phyloP scores from a whole-genome alignment of 2,797 vertebrate species.

The Geotrypetes seraphini region DNA sequence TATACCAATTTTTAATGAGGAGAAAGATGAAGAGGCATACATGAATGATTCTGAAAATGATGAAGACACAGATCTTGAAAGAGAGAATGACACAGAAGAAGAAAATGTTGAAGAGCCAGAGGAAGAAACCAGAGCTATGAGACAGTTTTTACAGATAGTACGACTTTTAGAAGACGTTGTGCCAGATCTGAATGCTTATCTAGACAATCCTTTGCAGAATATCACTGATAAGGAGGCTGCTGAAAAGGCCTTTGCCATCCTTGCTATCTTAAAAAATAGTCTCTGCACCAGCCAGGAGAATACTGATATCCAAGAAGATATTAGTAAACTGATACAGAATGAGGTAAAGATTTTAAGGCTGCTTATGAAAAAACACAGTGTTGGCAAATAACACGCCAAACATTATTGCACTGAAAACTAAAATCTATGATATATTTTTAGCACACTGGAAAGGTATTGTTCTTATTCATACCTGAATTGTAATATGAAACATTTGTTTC shows the following conservation, averaged over 20 bases:
- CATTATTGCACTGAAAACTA: conserved; percentile 1
- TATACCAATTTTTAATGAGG: not conserved
- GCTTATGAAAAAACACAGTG: conserved; percentile 8
- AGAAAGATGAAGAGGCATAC: not conserved
- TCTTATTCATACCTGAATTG: not conserved
- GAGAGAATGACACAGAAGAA: no score
- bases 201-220: not conserved
- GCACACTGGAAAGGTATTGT: no score
- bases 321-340: conserved; percentile 21
- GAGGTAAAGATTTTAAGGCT: conserved; percentile 25
- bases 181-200: conserved; percentile 8
- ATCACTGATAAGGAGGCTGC: conserved; percentile 13
- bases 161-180: conserved; percentile 18
- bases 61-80: no score
- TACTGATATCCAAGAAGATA: conserved; percentile 5
- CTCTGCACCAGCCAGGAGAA: conserved; percentile 11
- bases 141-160: conserved; percentile 10
- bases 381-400: no score
- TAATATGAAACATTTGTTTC: conserved; percentile 7
- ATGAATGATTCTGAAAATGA: conserved; percentile 1
- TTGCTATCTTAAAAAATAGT: conserved; percentile 9
- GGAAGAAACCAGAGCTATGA: not conserved
- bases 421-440: no score
- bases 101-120: not conserved
- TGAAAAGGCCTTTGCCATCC: conserved; percentile 8